Conservation (phyloP, 2,797 vertebrate species). For the Orestias chungarensis region DNA sequence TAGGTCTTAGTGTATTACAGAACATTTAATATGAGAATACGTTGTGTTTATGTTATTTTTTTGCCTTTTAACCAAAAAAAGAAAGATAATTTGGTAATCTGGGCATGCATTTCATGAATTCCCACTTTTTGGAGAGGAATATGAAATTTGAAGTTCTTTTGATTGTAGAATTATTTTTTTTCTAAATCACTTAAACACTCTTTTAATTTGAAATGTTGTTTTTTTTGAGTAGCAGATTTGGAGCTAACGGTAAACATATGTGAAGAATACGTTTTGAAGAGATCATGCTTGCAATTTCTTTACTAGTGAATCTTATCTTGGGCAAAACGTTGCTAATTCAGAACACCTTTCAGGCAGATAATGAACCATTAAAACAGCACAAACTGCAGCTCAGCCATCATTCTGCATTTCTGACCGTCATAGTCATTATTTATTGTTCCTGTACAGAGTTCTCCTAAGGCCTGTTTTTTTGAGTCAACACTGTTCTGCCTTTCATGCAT, state of each 20-base stretch:
- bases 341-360: not conserved
- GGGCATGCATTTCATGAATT: not conserved
- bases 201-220: not conserved
- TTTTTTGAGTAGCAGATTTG: not conserved
- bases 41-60: not conserved
- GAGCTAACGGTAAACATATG: not conserved
- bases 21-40: not conserved
- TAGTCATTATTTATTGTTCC: constrained; percentile 49
- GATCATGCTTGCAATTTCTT: not conserved
- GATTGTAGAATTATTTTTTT: not conserved
- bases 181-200: not conserved
- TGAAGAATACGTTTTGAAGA: not conserved
- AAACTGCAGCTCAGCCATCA: constrained; percentile 9
- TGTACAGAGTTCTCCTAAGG: constrained; percentile 26
- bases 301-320: not conserved
- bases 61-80: not conserved
- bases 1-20: too few relatives aligned
- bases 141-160: not conserved
- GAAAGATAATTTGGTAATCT: not conserved
- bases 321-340: not conserved
- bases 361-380: constrained; percentile 27
- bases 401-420: constrained; percentile 42
- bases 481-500: constrained; percentile 23
- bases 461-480: constrained; percentile 36
- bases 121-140: not conserved